Conservation (phyloP, 2,888 invertebrate genomes). For the Drosophila prolongata region DNA sequence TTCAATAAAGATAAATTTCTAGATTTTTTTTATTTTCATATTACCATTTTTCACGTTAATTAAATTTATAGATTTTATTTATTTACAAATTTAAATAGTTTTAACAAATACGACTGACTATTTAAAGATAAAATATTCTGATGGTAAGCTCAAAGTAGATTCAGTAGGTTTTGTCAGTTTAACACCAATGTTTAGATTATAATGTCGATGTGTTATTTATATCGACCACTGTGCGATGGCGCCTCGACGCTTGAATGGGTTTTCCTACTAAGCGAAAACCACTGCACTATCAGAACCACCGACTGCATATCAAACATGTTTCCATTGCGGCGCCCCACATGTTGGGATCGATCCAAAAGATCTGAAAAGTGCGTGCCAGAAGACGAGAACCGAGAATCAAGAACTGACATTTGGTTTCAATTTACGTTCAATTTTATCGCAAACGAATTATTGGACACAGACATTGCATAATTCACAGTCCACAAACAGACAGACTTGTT, state of each 20-base stretch:
- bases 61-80: too few species aligned
- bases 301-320: slow-evolving; percentile 55
- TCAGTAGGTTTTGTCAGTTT: too few species aligned
- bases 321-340: slow-evolving; percentile 67
- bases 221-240: slow-evolving; percentile 12
- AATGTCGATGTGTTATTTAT: too few species aligned
- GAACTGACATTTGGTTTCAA: slow-evolving; percentile 72
- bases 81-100: too few species aligned
- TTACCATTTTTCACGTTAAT: too few species aligned
- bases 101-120: too few species aligned
- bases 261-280: slow-evolving; percentile 40
- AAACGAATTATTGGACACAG: slow-evolving; percentile 60
- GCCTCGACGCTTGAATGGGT: slow-evolving; percentile 58
- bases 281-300: slow-evolving; percentile 26
- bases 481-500: slow-evolving; percentile 17
- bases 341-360: slow-evolving; percentile 44
- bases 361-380: slow-evolving; percentile 35
- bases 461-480: slow-evolving; percentile 64
- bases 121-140: too few species aligned
- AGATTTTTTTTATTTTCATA: too few species aligned
- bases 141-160: too few species aligned
- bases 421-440: slow-evolving; percentile 79
- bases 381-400: slow-evolving; percentile 25
- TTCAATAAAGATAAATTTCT: too few species aligned
- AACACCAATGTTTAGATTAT: too few species aligned